These are phyloP conservation scores for Dioctria linearis DNA, from an alignment of 2,888 invertebrate genomes.

Conservation along the genomic window DNA sequence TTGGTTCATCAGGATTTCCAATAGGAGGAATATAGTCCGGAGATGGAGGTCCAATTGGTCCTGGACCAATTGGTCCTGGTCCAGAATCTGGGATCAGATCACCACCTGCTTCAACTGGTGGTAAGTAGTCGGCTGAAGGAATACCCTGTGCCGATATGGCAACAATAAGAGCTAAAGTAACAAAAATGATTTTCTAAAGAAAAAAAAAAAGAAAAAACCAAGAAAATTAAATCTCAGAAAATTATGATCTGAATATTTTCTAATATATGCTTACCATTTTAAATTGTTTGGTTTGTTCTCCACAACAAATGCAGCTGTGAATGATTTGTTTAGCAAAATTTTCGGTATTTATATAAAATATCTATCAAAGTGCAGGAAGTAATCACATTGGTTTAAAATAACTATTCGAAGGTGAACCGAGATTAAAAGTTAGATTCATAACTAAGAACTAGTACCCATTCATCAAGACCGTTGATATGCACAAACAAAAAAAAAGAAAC, in stretches of 20 bases:
- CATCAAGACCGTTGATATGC: neutral
- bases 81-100: neutral
- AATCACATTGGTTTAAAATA: neutral
- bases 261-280: slow-evolving; percentile 14
- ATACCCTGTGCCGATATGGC: neutral
- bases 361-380: neutral
- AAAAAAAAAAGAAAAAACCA: neutral
- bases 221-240: neutral
- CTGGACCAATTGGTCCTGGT: neutral
- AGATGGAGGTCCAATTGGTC: neutral
- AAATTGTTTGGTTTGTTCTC: neutral
- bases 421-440: neutral
- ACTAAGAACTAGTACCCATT: neutral
- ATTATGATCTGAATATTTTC: neutral
- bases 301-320: slow-evolving; percentile 13
- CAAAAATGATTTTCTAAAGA: slow-evolving; percentile 29
- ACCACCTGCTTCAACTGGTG: slow-evolving; percentile 18
- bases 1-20: neutral
- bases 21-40: neutral
- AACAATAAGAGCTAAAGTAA: slow-evolving; percentile 10
- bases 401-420: neutral
- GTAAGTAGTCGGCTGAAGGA: slow-evolving; percentile 28
- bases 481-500: neutral
- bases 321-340: neutral
- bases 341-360: slow-evolving; percentile 15